Conservation (phyloP, 2,888 invertebrate species). For the Hofmannophila pseudospretella region DNA sequence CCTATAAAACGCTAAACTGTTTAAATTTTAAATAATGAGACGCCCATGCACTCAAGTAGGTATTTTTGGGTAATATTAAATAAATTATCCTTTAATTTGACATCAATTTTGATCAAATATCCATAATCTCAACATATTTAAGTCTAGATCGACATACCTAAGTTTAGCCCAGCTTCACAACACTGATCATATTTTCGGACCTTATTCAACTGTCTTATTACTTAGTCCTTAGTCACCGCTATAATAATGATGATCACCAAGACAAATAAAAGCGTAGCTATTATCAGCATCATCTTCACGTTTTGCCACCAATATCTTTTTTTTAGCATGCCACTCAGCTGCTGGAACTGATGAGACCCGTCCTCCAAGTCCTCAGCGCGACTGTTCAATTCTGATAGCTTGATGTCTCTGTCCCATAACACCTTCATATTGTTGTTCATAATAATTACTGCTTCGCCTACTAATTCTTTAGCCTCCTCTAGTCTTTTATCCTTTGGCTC, state of each 20-base stretch:
- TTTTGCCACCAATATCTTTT: neutral
- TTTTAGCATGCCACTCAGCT: neutral
- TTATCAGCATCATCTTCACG: neutral
- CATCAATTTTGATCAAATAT: too few species aligned
- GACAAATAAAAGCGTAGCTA: neutral
- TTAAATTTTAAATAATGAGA: too few species aligned
- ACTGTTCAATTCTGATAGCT: neutral
- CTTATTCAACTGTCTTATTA: too few species aligned
- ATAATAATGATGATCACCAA: neutral
- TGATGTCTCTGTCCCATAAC: neutral
- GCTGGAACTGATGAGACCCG: neutral
- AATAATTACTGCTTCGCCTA: neutral
- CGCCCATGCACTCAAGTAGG: too few species aligned
- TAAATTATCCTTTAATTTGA: too few species aligned
- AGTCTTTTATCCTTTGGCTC: neutral
- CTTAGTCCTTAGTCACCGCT: too few species aligned
- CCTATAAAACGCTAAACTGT: too few species aligned
- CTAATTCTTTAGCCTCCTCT: neutral
- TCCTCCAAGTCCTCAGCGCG: neutral
- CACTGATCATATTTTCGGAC: too few species aligned
- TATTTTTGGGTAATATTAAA: too few species aligned
- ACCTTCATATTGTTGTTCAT: neutral
- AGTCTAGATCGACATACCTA: too few species aligned
- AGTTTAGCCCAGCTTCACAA: too few species aligned
- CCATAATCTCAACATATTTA: too few species aligned